Evolutionary conservation across 1,140 invertebrate species (phyloP), one percentile per base, ranked within the genome.

Genomic region (Drosophila bipectinata): DNA sequence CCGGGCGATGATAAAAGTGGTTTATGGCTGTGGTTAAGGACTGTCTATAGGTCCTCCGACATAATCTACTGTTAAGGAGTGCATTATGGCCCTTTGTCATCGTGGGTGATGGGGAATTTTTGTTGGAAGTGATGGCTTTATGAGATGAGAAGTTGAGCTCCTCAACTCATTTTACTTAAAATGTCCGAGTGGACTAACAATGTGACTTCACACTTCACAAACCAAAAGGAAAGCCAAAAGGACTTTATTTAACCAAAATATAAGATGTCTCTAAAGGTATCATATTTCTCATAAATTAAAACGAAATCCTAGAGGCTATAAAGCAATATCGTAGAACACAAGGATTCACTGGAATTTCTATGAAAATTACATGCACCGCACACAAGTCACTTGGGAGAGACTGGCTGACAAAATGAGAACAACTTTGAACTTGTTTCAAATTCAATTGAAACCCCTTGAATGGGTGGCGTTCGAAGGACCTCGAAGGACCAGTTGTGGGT

Each of bases 1-100:
- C 41, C 63, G 28, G 68, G 53, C 52, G 52, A 71, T 81, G 78
- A 81, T 77, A 81, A 81, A 87, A 77, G 61, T 87, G 81, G 73
- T 85, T 87, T 85, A 85, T 81, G 78, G 57, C 48, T 72, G 45
- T 37, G 78, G 49, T 58, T 55, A 32, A 61, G 71, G 61, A 72
- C 57, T 54, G 66, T 74, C 77, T 62, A 59, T 52, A 49, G 44
- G 44, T 49, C 48, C 44, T 63, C 54, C 56, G 44, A 73, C 53
- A 52, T 71, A 80, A 80, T 67, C 76, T 55, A 53, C 72, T 76
- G 80, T 68, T 84, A 72, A 82, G 52, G 12, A 71, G 41, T 49
- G 54, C 30, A 71, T 59, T 59, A 71, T 28, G 67, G 63, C 14
- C 14, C 64, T 57, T 12, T 71, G 64, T 71, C 67, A 41, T 32